Percentiles rank a stretch among this genome's conserved stretches.
Evolutionary conservation across 2,797 vertebrate genomes (phyloP).

Genomic region (Parauchenoglanis punctatus): DNA sequence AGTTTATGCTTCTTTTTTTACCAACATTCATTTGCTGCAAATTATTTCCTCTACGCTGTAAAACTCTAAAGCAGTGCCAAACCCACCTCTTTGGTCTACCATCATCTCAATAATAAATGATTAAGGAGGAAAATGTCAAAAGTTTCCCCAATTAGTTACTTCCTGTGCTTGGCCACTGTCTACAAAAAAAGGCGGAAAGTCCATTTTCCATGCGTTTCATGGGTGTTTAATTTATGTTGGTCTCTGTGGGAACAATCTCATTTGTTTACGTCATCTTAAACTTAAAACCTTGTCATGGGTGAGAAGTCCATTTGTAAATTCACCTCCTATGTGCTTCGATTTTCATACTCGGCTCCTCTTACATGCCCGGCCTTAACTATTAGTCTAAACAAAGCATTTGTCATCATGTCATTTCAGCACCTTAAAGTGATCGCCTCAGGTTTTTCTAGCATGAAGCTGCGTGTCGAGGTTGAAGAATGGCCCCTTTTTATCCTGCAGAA

Average conservation of each 20-base stretch:
- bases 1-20: neutral
- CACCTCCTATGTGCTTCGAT: constrained; percentile 63
- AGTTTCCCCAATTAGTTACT: neutral
- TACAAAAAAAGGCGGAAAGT: constrained; percentile 54
- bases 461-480: constrained; percentile 80
- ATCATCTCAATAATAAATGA: neutral
- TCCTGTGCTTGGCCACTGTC: constrained; percentile 8
- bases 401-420: constrained; percentile 85
- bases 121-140: neutral
- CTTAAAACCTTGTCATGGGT: constrained; percentile 80
- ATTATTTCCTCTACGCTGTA: neutral
- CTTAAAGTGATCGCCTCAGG: constrained; percentile 86
- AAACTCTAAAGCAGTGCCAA: neutral
- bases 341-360: constrained; percentile 49
- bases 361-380: constrained; percentile 78
- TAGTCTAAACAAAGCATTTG: constrained; percentile 87
- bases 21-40: no score
- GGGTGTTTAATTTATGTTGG: constrained; percentile 84
- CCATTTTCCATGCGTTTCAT: constrained; percentile 69
- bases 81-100: neutral
- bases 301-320: constrained; percentile 89
- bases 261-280: constrained; percentile 75
- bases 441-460: constrained; percentile 81
- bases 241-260: constrained; percentile 93
- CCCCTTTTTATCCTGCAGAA: constrained; percentile 74